Base-by-base conservation (phyloP, 1,140 invertebrate species). In the Limonius californicus region DNA sequence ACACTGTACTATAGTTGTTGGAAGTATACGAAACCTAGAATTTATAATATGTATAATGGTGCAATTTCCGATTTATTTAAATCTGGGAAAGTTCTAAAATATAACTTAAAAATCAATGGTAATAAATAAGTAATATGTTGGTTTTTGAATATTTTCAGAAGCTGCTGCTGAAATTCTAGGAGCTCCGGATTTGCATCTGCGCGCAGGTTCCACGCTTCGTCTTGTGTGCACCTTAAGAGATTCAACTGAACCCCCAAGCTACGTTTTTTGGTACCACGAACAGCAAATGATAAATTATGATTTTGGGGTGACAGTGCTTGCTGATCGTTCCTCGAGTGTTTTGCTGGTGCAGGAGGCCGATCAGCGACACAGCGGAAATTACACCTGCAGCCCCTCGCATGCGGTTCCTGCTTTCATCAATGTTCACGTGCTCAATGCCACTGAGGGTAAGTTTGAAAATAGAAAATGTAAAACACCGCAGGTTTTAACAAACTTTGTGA, bases 201-300 rank as follows among this genome's bases (percentile, higher is more conserved):
- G 89, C 70, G 86, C 86, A 66, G 88, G 88, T 15, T 89, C 87
- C 19, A 83, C 84, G 58, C 77, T 91, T 58, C 82, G 84, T 39
- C 74, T 91, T 59, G 85, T 87, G 68, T 91, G 89, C 76, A 82
- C 84, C 68, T 79, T 91, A 35, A 82, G 81, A 62, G 82, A 85
- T 50, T 85, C 85, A 55, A 90, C 88, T 7, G 88, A 90, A 71
- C 80, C 85, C 45, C 89, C 89, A 1, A 77, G 83, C 14, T 91
- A 85, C 78, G 86, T 91, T 45, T 91, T 91, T 76, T 91, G 89
- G 89, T 89, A 88, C 76, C 87, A 87, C 71, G 83, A 87, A 66
- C 82, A 81, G 54, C 81, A 82, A 64, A 88, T 89, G 86, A 87
- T 89, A 64, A 89, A 89, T 71, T 88, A 88, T 74, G 86, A 89